Percentiles rank a stretch among this genome's conserved stretches.
These are phyloP conservation scores for Achlya flavicornis DNA, from an alignment of 2,888 invertebrate species.

Conservation along the genomic window DNA sequence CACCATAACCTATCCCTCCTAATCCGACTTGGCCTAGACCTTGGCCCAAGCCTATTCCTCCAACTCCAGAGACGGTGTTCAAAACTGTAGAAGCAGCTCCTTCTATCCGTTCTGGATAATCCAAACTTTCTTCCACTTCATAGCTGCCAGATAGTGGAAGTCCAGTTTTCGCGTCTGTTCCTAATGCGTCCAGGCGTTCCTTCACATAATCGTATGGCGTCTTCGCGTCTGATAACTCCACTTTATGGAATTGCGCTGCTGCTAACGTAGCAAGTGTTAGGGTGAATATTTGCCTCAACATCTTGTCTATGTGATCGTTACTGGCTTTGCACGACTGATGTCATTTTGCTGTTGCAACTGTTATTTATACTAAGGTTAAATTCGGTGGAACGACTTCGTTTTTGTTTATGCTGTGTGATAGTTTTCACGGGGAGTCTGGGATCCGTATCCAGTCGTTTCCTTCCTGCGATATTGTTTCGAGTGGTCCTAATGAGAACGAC, in stretches of 20 bases:
- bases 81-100: conserved; percentile 73
- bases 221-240: conserved; percentile 69
- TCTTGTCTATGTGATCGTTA: conserved; percentile 57
- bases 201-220: conserved; percentile 78
- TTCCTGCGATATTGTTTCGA: conserved; percentile 82
- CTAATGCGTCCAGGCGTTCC: conserved; percentile 65
- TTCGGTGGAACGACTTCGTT: conserved; percentile 74
- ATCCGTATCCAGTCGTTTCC: conserved; percentile 72
- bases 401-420: conserved; percentile 66
- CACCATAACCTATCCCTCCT: conserved; percentile 18
- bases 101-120: conserved; percentile 79
- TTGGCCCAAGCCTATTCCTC: conserved; percentile 42
- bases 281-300: conserved; percentile 62
- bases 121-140: conserved; percentile 84
- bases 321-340: conserved; percentile 72
- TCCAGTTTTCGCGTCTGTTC: conserved; percentile 61
- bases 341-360: conserved; percentile 70
- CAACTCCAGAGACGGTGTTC: conserved; percentile 66
- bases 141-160: conserved; percentile 78
- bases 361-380: conserved; percentile 79
- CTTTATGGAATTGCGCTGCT: conserved; percentile 54
- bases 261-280: conserved; percentile 54
- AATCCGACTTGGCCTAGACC: conserved; percentile 18
- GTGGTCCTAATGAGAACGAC: conserved; percentile 77
- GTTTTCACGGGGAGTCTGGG: conserved; percentile 66